Base-by-base conservation (phyloP, 2,797 vertebrate genomes). In the Anisognathus igniventris region DNA sequence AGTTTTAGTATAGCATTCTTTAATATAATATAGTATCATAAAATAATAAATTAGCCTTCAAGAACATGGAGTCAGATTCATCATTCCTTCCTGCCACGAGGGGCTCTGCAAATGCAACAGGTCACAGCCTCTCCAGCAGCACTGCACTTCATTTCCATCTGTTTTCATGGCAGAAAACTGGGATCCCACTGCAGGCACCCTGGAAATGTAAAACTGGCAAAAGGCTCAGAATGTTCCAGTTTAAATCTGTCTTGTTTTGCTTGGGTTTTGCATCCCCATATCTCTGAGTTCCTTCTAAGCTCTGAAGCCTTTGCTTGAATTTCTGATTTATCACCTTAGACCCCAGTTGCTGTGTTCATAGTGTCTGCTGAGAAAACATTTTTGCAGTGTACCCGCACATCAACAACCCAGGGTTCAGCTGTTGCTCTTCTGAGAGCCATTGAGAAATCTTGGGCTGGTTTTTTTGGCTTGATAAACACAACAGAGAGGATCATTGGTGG, bases 291-390 rank as follows among this genome's bases (percentile, higher is more conserved):
- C 64, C 83, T 91, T 39, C 76, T 92, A 50, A 97, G 94, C 93
- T 92, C 94, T 67, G 45, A 47, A 91, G 91, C 86, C 86, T 91
- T 95, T 72, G 50, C 93, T 92, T 96, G 95, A 97, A 96, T 97
- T 95, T 96, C 94, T 97, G 39, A 97, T 97, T 91, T 88, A 91
- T 96, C 96, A 96, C 97, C 97, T 97, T 86, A 89, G 96, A 97
- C 96, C 96, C 75, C 65, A 23, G 86, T 93, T 94, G 88, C 96
- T 97, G 97, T 71, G 12, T 97, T 97, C 84, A 28, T 91, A 44
- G 24, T 57, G 84, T 96, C 95, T 97, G 93, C 92, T 88, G 93
- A 96, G 96, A 81, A 96, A 96, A 92, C 56, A 31, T 85, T 93
- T 84, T 94, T 88, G 83, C 60, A 60, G 18, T 75, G 31, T 33